Evolutionary conservation across 2,113 vertebrate species (phyloP), one percentile per base, ranked within the genome.

Genomic region (Pristiophorus japonicus): DNA sequence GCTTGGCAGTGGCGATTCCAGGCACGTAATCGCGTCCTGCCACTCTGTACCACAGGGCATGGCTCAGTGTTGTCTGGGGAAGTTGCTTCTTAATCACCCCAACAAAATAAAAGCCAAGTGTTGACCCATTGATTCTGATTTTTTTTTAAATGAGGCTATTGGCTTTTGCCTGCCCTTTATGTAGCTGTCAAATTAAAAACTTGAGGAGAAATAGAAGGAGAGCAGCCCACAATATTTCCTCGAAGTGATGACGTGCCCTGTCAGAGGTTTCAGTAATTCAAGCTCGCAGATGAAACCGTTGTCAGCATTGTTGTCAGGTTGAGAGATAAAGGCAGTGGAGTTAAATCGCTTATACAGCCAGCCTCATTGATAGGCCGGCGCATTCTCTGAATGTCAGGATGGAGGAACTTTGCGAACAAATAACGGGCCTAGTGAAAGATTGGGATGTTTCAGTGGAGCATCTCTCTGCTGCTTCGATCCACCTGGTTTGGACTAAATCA

Each of bases 171-270:
- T 94, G 65, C 93, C 93, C 45, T 94, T 94, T 94, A 45, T 94
- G 93, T 94, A 94, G 65, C 93, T 94, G 93, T 94, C 93, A 96
- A 96, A 96, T 96, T 59, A 0, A 81, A 81, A 95, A 95, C 96
- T 95, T 14, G 90, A 96, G 93, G 96, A 96, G 96, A 96, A 96
- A 96, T 96, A 63, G 97, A 97, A 96, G 96, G 96, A 96, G 87
- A 75, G 93, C 47, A 96, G 97, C 97, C 97, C 97, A 96, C 96
- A 96, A 95, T 96, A 96, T 97, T 97, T 98, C 97, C 97, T 97
- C 97, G 96, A 97, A 84, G 97, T 98, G 98, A 97, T 99, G 98
- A 99, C 97, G 97, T 96, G 97, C 97, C 97, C 98, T 98, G 98
- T 98, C 98, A 97, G 96, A 97, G 96, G 95, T 96, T 96, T 97